phyloP scores from a whole-genome alignment of 2,888 invertebrate genomes.

The Oxystoma pomonae region DNA sequence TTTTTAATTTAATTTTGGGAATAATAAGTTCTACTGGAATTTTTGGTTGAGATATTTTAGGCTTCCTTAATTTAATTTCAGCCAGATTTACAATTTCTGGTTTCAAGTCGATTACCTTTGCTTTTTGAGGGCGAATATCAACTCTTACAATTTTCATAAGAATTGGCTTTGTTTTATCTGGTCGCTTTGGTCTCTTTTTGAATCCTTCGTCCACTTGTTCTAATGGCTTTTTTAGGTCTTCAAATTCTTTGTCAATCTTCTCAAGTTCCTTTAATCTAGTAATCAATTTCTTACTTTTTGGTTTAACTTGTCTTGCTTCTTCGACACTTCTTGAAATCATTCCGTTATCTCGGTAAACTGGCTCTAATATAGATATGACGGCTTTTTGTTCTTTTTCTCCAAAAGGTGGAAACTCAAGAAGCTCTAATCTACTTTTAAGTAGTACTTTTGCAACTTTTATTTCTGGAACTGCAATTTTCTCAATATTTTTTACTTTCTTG shows the following conservation, averaged over 20 bases:
- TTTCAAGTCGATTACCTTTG: constrained; percentile 54
- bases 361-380: constrained; percentile 39
- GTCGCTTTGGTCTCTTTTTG: constrained; percentile 42
- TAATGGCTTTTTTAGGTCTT: constrained; percentile 34
- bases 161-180: constrained; percentile 36
- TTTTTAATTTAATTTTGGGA: constrained; percentile 66
- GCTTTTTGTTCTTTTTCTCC: constrained; percentile 37
- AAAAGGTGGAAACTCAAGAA: constrained; percentile 47
- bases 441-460: constrained; percentile 58
- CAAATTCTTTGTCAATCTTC: constrained; percentile 38
- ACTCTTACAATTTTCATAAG: constrained; percentile 34
- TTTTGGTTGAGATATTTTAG: constrained; percentile 34
- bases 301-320: constrained; percentile 45
- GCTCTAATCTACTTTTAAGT: constrained; percentile 65
- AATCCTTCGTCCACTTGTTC: constrained; percentile 34
- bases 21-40: constrained; percentile 44
- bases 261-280: constrained; percentile 37
- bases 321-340: constrained; percentile 49
- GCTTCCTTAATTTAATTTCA: constrained; percentile 58
- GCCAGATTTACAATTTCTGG: constrained; percentile 57
- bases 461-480: constrained; percentile 37
- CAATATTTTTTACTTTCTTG: constrained; percentile 36
- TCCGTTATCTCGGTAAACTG: constrained; percentile 42
- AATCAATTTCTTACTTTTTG: constrained; percentile 40
- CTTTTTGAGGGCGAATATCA: constrained; percentile 50